phyloP scores from a whole-genome alignment of 2,888 invertebrate genomes.

The Tribolium freemani region DNA sequence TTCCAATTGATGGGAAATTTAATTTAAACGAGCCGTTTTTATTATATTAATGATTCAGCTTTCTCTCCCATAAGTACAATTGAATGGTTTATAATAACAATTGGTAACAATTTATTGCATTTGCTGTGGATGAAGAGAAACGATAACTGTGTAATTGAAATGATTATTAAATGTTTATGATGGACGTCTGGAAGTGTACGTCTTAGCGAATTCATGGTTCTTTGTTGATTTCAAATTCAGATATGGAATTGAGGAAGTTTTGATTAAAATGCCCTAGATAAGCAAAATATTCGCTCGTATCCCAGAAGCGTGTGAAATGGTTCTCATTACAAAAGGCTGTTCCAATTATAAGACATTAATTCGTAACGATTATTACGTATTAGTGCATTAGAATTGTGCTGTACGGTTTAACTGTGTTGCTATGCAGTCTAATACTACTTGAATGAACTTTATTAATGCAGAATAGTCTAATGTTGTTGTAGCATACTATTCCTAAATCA shows the following conservation, averaged over 20 bases:
- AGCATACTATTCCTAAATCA: constrained; percentile 10
- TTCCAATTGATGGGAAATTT: not conserved
- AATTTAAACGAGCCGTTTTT: not conserved
- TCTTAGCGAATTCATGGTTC: not conserved
- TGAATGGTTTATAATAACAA: not conserved
- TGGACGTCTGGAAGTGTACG: not conserved
- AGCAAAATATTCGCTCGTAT: constrained; percentile 16
- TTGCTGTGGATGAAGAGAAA: not conserved
- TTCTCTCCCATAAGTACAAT: not conserved
- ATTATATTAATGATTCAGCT: not conserved
- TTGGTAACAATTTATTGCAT: not conserved
- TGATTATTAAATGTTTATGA: not conserved
- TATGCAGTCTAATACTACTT: constrained; percentile 27
- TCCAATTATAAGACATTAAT: constrained; percentile 42
- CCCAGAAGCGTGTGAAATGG: constrained; percentile 26
- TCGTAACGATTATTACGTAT: constrained; percentile 39
- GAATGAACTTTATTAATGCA: constrained; percentile 37
- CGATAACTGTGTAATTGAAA: not conserved
- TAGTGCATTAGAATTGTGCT: constrained; percentile 38
- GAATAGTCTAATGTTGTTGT: constrained; percentile 28
- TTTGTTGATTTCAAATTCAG: constrained; percentile 18
- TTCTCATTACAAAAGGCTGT: constrained; percentile 36
- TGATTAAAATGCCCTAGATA: constrained; percentile 25
- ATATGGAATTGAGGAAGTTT: constrained; percentile 20
- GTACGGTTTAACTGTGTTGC: constrained; percentile 32